These are phyloP conservation scores for Hypothenemus hampei DNA, from an alignment of 1,140 invertebrate genomes.

Conservation along the genomic window DNA sequence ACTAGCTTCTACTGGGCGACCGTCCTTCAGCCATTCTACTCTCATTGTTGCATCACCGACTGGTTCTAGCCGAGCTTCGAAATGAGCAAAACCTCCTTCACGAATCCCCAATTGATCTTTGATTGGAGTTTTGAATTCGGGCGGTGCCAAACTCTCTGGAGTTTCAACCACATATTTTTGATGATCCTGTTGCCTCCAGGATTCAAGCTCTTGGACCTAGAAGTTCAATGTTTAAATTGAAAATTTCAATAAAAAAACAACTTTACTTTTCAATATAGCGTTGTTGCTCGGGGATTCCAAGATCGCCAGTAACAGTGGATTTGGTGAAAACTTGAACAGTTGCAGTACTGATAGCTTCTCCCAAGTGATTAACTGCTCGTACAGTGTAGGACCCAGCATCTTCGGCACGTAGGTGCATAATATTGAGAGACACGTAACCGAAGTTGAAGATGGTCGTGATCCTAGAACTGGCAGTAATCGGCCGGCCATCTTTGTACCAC, in stretches of 20 bases:
- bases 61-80: slow-evolving; percentile 91
- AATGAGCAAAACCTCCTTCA: slow-evolving; percentile 92
- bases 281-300: slow-evolving; percentile 88
- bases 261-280: slow-evolving; percentile 90
- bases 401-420: slow-evolving; percentile 92
- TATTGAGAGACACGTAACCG: slow-evolving; percentile 96
- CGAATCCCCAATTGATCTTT: slow-evolving; percentile 83
- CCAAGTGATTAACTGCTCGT: slow-evolving; percentile 80
- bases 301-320: slow-evolving; percentile 75
- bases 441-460: slow-evolving; percentile 97
- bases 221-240: not conserved
- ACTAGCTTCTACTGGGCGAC: slow-evolving; percentile 82
- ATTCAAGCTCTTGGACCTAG: slow-evolving; percentile 82
- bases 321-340: slow-evolving; percentile 63
- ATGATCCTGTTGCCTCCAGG: slow-evolving; percentile 73
- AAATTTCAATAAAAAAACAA: slow-evolving; percentile 20
- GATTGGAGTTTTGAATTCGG: slow-evolving; percentile 89
- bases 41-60: slow-evolving; percentile 85
- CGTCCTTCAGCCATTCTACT: slow-evolving; percentile 96
- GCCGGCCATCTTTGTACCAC: slow-evolving; percentile 95
- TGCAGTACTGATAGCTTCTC: slow-evolving; percentile 78
- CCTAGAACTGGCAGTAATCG: slow-evolving; percentile 89
- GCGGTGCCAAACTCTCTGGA: slow-evolving; percentile 70
- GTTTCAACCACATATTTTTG: slow-evolving; percentile 71
- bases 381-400: slow-evolving; percentile 89